Evolutionary conservation across 2,797 vertebrate genomes (phyloP), one percentile per base, ranked within the genome.

Genomic region (Limosa lapponica): DNA sequence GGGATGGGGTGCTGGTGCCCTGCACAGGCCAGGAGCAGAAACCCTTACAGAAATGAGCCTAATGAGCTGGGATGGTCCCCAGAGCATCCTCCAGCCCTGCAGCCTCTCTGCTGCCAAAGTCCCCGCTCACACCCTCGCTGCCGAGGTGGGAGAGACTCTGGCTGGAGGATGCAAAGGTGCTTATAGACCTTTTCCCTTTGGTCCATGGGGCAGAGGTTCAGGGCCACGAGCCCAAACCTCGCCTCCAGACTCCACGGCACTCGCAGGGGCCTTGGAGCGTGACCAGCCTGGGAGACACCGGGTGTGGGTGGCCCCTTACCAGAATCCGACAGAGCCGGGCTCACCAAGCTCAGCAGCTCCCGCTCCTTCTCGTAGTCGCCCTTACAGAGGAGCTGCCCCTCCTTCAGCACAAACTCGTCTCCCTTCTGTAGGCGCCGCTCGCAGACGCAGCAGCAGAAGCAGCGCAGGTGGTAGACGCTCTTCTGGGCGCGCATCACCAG

Each of bases 371-470:
- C 99, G 62, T 99, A 99, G 98, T 99, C 99, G 44, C 98, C 98
- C 96, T 98, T 99, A 98, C 99, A 99, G 92, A 99, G 98, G 57
- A 99, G 98, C 96, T 98, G 99, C 65, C 99, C 99, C 52, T 99
- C 99, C 96, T 99, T 98, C 96, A 99, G 98, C 95, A 99, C 98
- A 66, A 99, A 99, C 97, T 98, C 98, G 20, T 99, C 99, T 2
- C 99, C 99, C 65, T 99, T 99, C 98, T 99, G 99, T 91, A 99
- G 98, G 91, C 97, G 98, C 93, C 99, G 98, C 97, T 99, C 99
- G 9, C 99, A 99, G 92, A 99, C 98, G 0, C 99, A 99, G 98
- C 99, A 99, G 98, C 98, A 99, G 98, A 99, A 99, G 98, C 99
- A 99, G 96, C 89, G 98, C 98, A 99, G 98, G 98, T 99, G 99